Evolutionary conservation across 2,888 invertebrate genomes (phyloP), one percentile per base, ranked within the genome.

Genomic region (Galerucella pusilla): DNA sequence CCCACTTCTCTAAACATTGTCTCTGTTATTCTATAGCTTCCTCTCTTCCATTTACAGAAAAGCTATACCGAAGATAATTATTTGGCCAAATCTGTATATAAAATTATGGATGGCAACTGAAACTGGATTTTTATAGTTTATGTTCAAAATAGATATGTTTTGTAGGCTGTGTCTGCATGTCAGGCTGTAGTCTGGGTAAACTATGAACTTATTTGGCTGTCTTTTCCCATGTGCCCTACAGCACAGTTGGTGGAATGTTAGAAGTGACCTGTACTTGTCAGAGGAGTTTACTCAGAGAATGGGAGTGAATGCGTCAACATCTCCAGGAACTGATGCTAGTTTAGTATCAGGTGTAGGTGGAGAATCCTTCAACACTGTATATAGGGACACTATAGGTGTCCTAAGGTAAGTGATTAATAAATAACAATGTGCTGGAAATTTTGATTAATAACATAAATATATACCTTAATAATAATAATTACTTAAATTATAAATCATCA

Each of bases 191-290:
- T 90, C 90, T 90, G 89, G 89, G 89, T 88, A 86, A 89, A 89
- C 88, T 87, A 90, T 90, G 90, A 90, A 90, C 88, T 87, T 90
- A 87, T 90, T 90, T 85, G 89, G 90, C 86, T 89, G 89, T 83
- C 85, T 90, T 81, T 89, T 90, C 83, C 90, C 90, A 85, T 90
- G 90, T 89, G 90, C 90, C 85, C 88, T 90, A 87, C 89, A 90
- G 88, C 89, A 89, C 87, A 89, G 89, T 83, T 88, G 88, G 87
- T 88, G 88, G 87, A 86, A 86, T 82, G 84, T 85, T 82, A 86
- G 85, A 80, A 80, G 78, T 79, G 83, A 85, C 82, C 84, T 84
- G 83, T 87, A 87, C 83, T 87, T 87, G 87, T 86, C 87, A 80
- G 86, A 87, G 80, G 87, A 87, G 80, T 86, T 86, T 61, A 85